Conservation (phyloP, 2,113 vertebrate species). For the Catharus bicknelli region DNA sequence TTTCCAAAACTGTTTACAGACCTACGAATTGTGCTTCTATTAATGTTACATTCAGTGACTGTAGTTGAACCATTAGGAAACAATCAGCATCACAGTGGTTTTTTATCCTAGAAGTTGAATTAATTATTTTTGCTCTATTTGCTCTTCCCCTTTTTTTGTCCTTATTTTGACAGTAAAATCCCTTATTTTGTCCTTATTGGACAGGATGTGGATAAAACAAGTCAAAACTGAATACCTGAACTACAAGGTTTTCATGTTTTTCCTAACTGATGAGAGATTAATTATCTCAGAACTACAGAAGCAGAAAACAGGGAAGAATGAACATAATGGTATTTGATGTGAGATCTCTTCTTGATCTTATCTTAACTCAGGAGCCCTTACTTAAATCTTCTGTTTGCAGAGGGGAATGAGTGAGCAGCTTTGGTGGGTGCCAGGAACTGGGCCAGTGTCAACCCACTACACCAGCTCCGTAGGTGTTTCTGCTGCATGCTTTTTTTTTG, state of each 20-base stretch:
- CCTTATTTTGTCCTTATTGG: neutral
- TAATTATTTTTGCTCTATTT: neutral
- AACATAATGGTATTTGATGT: neutral
- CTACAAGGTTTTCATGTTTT: slow-evolving; percentile 12
- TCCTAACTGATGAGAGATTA: neutral
- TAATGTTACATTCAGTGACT: neutral
- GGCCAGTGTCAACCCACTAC: neutral
- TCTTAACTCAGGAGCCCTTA: neutral
- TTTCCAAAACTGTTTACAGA: neutral
- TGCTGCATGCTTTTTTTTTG: neutral
- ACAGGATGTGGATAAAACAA: neutral
- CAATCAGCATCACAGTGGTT: neutral
- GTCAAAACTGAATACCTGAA: slow-evolving; percentile 6
- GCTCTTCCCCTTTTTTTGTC: neutral
- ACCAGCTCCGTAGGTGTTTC: neutral
- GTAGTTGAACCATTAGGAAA: neutral
- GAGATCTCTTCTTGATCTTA: neutral
- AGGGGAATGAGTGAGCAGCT: neutral
- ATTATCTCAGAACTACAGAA: slow-evolving; percentile 29
- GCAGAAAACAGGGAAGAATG: neutral
- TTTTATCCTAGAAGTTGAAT: slow-evolving; percentile 13
- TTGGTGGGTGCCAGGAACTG: neutral
- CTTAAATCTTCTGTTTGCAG: neutral
- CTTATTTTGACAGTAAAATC: neutral
- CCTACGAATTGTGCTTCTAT: neutral